These are phyloP conservation scores for Lanistes nyassanus DNA, from an alignment of 1,140 invertebrate species.

Conservation along the genomic window DNA sequence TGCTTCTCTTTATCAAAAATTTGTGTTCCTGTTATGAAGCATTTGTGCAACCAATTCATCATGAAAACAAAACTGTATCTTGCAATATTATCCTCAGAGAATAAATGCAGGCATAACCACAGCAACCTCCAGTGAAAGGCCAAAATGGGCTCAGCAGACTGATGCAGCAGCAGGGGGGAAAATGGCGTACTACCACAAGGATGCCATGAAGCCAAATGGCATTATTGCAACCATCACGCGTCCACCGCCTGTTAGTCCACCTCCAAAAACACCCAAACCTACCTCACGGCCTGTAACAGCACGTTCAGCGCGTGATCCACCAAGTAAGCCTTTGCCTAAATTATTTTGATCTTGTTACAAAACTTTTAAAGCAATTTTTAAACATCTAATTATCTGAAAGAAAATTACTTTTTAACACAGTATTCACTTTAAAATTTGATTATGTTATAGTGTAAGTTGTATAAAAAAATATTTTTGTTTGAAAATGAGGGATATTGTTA, in stretches of 20 bases:
- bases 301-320: slow-evolving; percentile 54
- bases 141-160: slow-evolving; percentile 32
- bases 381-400: no score
- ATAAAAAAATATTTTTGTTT: no score
- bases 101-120: slow-evolving; percentile 17
- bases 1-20: no score
- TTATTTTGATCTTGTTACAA: no score
- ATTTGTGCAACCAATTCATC: no score
- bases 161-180: no score
- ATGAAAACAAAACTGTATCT: neutral
- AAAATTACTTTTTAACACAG: no score
- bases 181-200: slow-evolving; percentile 15
- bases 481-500: no score
- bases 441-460: no score
- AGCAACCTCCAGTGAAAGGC: slow-evolving; percentile 24
- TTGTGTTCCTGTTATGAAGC: neutral
- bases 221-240: slow-evolving; percentile 22
- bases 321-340: slow-evolving; percentile 44
- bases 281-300: slow-evolving; percentile 32
- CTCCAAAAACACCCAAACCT: slow-evolving; percentile 27
- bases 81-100: slow-evolving; percentile 19
- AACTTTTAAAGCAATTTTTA: no score
- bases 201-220: slow-evolving; percentile 28
- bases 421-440: no score
- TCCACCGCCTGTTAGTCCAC: slow-evolving; percentile 32